Percentiles rank a stretch among this genome's conserved stretches.
These are phyloP conservation scores for Cryptocheilus praepositus DNA, from an alignment of 2,888 invertebrate genomes.

Conservation along the genomic window DNA sequence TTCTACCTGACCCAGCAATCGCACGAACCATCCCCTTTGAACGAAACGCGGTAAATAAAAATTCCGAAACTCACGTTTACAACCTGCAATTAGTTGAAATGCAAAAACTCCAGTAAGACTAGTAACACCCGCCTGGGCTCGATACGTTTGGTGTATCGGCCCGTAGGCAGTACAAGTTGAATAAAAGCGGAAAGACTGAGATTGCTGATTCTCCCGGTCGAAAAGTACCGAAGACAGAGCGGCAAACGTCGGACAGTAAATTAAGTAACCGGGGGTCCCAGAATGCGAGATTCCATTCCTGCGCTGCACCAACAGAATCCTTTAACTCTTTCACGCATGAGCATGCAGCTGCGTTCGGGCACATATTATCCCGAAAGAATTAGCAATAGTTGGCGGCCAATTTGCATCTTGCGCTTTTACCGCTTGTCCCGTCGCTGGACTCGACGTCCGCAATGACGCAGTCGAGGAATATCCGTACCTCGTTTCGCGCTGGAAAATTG, in stretches of 20 bases:
- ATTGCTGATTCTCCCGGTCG: constrained; percentile 26
- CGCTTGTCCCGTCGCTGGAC: too few species aligned
- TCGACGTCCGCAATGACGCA: too few species aligned
- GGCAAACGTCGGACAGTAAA: constrained; percentile 12
- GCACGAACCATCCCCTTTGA: constrained; percentile 35
- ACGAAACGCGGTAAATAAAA: constrained; percentile 61
- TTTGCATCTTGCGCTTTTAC: constrained; percentile 25
- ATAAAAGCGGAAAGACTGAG: constrained; percentile 26
- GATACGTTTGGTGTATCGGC: constrained; percentile 8
- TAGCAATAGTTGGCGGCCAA: constrained; percentile 12
- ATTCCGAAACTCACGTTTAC: constrained; percentile 54
- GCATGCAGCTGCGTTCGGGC: constrained; percentile 16
- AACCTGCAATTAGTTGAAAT: constrained; percentile 64
- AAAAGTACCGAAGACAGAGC: neutral
- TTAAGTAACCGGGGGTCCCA: constrained; percentile 25
- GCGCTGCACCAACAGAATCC: constrained; percentile 10
- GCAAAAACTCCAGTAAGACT: constrained; percentile 56
- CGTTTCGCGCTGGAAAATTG: too few species aligned
- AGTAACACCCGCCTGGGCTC: constrained; percentile 9
- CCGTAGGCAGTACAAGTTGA: constrained; percentile 12
- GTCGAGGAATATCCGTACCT: too few species aligned
- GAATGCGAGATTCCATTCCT: constrained; percentile 23
- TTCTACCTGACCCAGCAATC: constrained; percentile 47
- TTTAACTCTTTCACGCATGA: constrained; percentile 25
- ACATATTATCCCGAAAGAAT: too few species aligned